phyloP scores from a whole-genome alignment of 2,888 invertebrate genomes.

The Nomada fabriciana region DNA sequence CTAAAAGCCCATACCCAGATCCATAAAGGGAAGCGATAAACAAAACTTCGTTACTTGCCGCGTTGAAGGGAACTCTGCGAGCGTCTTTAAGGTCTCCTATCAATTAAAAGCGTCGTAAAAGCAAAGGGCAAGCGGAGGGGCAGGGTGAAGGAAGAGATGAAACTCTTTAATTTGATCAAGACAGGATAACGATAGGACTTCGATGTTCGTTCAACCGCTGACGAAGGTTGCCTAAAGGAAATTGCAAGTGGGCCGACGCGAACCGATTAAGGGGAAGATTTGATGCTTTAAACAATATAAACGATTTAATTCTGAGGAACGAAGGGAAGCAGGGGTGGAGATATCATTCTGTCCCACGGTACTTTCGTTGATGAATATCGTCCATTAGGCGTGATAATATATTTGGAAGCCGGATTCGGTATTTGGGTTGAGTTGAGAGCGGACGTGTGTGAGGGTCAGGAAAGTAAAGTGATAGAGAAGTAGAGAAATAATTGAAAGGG shows the following conservation, averaged over 20 bases:
- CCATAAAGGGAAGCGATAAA: neutral
- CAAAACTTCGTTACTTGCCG: neutral
- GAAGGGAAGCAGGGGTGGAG: too few relatives aligned
- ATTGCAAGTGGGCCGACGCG: neutral
- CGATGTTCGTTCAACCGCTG: too few relatives aligned
- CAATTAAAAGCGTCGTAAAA: neutral
- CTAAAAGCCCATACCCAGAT: too few relatives aligned
- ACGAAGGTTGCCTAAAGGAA: slow-evolving; percentile 2
- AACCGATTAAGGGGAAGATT: too few relatives aligned
- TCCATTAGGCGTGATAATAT: slow-evolving; percentile 31
- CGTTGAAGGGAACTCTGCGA: neutral
- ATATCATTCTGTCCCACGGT: slow-evolving; percentile 18
- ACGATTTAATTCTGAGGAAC: too few relatives aligned
- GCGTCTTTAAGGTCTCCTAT: neutral
- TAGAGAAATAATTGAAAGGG: too few relatives aligned
- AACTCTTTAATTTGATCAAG: slow-evolving; percentile 37
- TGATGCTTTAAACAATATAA: too few relatives aligned
- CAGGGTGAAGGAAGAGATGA: neutral
- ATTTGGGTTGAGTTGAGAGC: too few relatives aligned
- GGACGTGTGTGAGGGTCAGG: too few relatives aligned
- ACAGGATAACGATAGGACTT: too few relatives aligned
- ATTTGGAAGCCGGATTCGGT: slow-evolving; percentile 34
- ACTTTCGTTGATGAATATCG: slow-evolving; percentile 12
- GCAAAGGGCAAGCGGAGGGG: too few relatives aligned
- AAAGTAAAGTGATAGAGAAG: too few relatives aligned